Evolutionary conservation across 2,113 vertebrate genomes (phyloP).

Genomic region (Litocranius walleri): DNA sequence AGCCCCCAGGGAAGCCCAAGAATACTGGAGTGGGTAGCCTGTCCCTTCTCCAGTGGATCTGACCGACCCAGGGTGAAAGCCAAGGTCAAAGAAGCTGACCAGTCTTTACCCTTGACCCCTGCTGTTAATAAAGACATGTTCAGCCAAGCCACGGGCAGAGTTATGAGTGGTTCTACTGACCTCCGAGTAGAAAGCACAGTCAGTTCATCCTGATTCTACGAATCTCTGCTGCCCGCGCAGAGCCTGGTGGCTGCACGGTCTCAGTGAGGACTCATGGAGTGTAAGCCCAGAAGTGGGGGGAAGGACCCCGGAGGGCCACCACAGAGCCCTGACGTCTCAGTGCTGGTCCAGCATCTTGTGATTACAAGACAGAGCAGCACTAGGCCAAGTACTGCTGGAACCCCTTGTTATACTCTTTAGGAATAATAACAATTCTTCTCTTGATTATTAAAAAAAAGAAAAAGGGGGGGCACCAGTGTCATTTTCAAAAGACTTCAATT

Average conservation of each 20-base stretch:
- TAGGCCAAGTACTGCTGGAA: no score
- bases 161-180: not conserved
- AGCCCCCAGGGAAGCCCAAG: not conserved
- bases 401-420: no score
- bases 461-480: not conserved
- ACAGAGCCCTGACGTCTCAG: not conserved
- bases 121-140: not conserved
- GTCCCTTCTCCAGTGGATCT: not conserved
- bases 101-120: not conserved
- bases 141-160: not conserved
- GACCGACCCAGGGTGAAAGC: not conserved
- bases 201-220: not conserved
- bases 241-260: not conserved
- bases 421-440: not conserved
- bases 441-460: not conserved
- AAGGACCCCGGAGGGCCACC: rapidly evolving
- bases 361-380: not conserved
- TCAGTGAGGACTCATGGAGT: rapidly evolving
- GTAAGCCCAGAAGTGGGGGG: not conserved
- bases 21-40: not conserved
- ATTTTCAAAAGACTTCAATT: not conserved
- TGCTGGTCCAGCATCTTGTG: not conserved
- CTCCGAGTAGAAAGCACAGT: not conserved
- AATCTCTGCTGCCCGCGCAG: rapidly evolving
- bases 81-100: not conserved